Base-by-base conservation (phyloP, 2,888 invertebrate genomes). In the Ichneumon xanthorius region DNA sequence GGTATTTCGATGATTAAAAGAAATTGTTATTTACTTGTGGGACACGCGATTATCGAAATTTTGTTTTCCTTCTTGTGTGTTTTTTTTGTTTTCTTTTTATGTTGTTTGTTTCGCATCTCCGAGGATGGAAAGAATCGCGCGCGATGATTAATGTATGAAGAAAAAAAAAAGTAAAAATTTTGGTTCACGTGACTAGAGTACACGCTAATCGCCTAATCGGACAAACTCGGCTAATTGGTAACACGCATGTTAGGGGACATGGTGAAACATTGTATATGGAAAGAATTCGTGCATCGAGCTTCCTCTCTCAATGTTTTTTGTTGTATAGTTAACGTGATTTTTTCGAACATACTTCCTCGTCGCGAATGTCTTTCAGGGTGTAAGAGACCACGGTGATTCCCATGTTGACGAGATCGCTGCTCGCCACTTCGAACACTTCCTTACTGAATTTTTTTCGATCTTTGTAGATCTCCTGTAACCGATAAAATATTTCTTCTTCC, bases 401-500 rank as follows among this genome's bases (percentile, higher is more conserved):
- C 98, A 99, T 99, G 92, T 99, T 98, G 89, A 98, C 98, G 86
- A 99, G 95, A 95, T 99, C 98, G 73, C 98, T 98, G 30, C 98
- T 98, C 3, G 98, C 98, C 14, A 98, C 98, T 95, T 99, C 98
- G 91, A 98, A 99, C 3, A 99, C 98, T 94, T 97, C 96, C 94
- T 98, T 98, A 92, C 98, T 98, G 94, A 99, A 99, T 94, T 98
- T 98, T 94, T 99, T 98, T 80, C 99, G 96, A 93, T 99, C 98
- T 93, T 98, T 98, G 94, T 98, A 99, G 92, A 99, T 98, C 94
- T 99, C 98, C 95, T 95, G 87, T 0, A 80, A 87, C 0, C 33
- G 4, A 77, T 70, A 75, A 61, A 22, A 33, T n/a, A n/a, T n/a
- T n/a, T 53, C 7, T 19, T 53, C 19, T 19, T n/a, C 55, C 45